Conservation (phyloP, 2,113 vertebrate species). For the Desmodus rotundus region DNA sequence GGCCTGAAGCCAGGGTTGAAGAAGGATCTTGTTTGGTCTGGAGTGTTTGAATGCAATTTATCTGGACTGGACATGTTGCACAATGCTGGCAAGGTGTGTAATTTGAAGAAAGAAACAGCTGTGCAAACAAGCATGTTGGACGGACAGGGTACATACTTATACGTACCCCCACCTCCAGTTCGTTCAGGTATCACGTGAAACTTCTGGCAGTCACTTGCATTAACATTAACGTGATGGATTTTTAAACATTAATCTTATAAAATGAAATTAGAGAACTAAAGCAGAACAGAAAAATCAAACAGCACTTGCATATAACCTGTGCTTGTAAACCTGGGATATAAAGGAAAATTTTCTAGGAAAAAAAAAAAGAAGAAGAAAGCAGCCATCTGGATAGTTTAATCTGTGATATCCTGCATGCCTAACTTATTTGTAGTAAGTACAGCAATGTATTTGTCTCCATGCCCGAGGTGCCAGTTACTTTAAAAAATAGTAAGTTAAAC, state of each 20-base stretch:
- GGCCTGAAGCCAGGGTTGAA: not conserved
- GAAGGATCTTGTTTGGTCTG: not conserved
- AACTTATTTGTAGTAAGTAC: not conserved
- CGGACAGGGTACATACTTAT: not conserved
- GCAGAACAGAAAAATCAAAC: not conserved
- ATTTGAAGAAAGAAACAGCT: not conserved
- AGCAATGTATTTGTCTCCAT: not conserved
- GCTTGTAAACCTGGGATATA: not conserved
- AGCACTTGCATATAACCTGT: not conserved
- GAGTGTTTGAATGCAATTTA: not conserved
- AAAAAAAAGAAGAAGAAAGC: not conserved
- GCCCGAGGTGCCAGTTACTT: not conserved
- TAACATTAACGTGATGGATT: not conserved
- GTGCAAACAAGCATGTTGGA: accelerated
- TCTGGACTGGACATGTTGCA: not conserved
- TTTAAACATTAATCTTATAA: slow-evolving; percentile 1
- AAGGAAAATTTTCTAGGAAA: slow-evolving; percentile 7
- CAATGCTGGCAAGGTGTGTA: not conserved
- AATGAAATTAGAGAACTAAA: not conserved
- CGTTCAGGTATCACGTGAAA: not conserved
- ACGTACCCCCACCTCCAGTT: not conserved
- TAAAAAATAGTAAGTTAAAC: not conserved
- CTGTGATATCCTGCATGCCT: not conserved
- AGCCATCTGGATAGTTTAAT: slow-evolving; percentile 11
- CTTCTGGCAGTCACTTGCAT: not conserved